Conservation (phyloP, 2,888 invertebrate genomes). For the Pyrrhosoma nymphula region DNA sequence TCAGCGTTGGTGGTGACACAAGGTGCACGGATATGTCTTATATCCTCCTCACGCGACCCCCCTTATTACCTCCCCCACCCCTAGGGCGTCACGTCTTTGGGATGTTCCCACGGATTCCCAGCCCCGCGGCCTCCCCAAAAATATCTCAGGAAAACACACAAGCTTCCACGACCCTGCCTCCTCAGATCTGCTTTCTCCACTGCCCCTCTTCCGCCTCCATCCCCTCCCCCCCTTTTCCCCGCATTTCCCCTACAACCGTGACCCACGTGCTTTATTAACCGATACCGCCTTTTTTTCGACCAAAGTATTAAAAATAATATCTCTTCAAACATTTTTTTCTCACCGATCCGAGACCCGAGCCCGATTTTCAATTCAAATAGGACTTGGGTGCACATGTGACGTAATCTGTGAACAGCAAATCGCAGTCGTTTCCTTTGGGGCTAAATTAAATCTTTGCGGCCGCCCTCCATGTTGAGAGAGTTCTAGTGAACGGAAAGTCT, state of each 20-base stretch:
- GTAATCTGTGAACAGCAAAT: neutral
- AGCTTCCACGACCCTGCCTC: neutral
- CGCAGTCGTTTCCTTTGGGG: neutral
- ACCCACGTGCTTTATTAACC: neutral
- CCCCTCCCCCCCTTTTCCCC: too few species aligned
- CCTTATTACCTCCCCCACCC: neutral
- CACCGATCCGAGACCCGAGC: neutral
- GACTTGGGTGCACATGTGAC: neutral
- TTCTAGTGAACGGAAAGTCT: slow-evolving; percentile 18
- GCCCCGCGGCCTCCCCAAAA: slow-evolving; percentile 62
- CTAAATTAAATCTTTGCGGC: neutral
- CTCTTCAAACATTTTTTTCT: neutral
- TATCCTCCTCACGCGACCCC: neutral
- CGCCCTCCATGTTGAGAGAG: slow-evolving; percentile 5
- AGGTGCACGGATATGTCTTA: neutral
- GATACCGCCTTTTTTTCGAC: neutral
- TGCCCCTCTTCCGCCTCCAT: neutral
- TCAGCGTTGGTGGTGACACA: neutral
- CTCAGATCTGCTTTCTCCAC: neutral
- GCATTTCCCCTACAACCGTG: too few species aligned
- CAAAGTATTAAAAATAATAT: neutral
- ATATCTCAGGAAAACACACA: slow-evolving; percentile 59
- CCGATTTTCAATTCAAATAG: neutral
- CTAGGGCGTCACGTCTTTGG: neutral
- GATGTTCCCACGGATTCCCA: slow-evolving; percentile 44